phyloP scores from a whole-genome alignment of 2,113 vertebrate species.

The Mesocricetus auratus region DNA sequence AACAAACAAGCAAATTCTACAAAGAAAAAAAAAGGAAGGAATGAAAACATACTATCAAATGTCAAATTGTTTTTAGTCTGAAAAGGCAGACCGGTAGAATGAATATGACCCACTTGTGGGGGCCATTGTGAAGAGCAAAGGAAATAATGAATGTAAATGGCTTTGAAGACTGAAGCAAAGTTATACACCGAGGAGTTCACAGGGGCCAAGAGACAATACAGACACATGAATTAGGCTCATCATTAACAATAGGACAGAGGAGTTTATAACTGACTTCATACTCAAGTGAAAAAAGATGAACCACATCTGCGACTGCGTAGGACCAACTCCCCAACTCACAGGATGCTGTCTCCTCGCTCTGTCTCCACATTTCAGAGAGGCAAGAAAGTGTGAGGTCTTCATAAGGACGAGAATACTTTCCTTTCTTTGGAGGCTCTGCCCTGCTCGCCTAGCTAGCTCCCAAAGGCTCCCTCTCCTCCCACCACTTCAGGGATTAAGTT shows the following conservation, averaged over 20 bases:
- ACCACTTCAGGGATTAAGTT: not conserved
- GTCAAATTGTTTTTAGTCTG: not conserved
- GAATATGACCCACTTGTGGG: not conserved
- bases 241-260: not conserved
- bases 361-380: not conserved
- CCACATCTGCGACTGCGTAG: not conserved
- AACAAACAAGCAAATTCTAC: not conserved
- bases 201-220: not conserved
- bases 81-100: not conserved
- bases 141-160: not conserved
- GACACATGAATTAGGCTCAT: not conserved
- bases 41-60: not conserved
- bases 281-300: not conserved
- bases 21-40: not conserved
- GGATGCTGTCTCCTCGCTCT: not conserved
- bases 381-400: not conserved
- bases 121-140: not conserved
- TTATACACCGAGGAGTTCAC: not conserved
- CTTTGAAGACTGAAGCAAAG: slow-evolving; percentile 10
- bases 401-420: not conserved
- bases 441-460: not conserved
- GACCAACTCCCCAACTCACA: no score
- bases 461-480: not conserved
- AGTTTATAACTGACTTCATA: not conserved
- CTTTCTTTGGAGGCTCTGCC: not conserved